Conservation (phyloP, 1,140 invertebrate species). For the Aphidius gifuensis region DNA sequence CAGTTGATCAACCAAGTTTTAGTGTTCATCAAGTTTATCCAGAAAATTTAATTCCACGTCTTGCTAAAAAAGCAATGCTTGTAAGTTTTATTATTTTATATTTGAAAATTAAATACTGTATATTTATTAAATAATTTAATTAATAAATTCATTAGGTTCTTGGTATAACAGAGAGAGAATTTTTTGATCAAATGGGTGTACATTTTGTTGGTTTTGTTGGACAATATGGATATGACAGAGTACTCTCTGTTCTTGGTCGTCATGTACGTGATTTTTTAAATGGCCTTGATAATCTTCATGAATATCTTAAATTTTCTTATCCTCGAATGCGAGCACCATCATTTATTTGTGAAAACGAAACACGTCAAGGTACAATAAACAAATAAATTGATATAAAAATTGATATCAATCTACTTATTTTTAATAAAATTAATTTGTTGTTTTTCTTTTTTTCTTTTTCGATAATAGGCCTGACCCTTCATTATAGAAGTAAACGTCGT, state of each 20-base stretch:
- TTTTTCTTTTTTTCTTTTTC: conserved; percentile 4
- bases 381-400: too few species aligned
- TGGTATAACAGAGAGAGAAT: conserved; percentile 78
- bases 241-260: conserved; percentile 83
- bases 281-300: conserved; percentile 94
- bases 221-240: conserved; percentile 92
- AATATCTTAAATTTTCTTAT: conserved; percentile 96
- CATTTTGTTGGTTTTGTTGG: conserved; percentile 87
- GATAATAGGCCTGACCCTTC: conserved; percentile 75
- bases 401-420: background rate
- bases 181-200: conserved; percentile 87
- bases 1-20: conserved; percentile 82
- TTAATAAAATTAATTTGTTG: conserved; percentile 5
- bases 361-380: conserved; percentile 60
- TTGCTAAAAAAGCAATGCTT: conserved; percentile 81
- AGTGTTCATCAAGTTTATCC: conserved; percentile 90
- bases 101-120: background rate
- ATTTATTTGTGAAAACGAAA: conserved; percentile 95
- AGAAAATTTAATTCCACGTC: conserved; percentile 79
- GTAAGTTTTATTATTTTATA: conserved; percentile 55
- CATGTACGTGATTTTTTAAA: conserved; percentile 96
- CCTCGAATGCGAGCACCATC: conserved; percentile 89
- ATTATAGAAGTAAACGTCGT: conserved; percentile 87
- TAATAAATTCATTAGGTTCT: conserved; percentile 62
- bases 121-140: conserved; percentile 17